phyloP scores from a whole-genome alignment of 2,888 invertebrate genomes.

The Aplocera efformata region DNA sequence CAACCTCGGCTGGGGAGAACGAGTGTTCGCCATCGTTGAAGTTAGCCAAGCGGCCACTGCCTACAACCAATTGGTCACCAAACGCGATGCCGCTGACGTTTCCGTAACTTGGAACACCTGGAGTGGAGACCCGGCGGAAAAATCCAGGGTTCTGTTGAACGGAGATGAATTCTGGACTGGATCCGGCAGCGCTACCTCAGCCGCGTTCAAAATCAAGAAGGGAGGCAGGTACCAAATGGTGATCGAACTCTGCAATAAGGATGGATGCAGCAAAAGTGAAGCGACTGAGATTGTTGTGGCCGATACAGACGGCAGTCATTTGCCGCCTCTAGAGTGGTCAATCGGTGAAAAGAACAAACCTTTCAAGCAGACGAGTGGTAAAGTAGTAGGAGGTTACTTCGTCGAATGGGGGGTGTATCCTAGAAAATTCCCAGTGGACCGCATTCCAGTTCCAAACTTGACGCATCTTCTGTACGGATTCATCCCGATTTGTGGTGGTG shows the following conservation, averaged over 20 bases:
- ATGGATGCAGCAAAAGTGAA: conserved; percentile 67
- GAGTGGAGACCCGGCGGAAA: conserved; percentile 67
- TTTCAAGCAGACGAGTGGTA: conserved; percentile 72
- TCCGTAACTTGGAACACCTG: conserved; percentile 74
- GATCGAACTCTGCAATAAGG: conserved; percentile 66
- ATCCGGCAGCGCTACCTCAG: conserved; percentile 54
- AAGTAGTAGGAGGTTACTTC: conserved; percentile 71
- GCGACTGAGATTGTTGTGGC: conserved; percentile 68
- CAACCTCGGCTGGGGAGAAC: conserved; percentile 70
- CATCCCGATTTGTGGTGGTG: conserved; percentile 74
- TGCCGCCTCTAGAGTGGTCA: conserved; percentile 62
- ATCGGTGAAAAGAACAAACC: conserved; percentile 69
- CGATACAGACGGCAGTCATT: conserved; percentile 74
- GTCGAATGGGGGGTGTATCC: conserved; percentile 77
- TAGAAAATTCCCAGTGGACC: conserved; percentile 69
- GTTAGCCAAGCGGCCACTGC: conserved; percentile 75
- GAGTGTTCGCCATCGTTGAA: conserved; percentile 70
- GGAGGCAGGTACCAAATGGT: conserved; percentile 70
- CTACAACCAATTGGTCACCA: conserved; percentile 69
- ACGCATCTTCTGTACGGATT: conserved; percentile 73
- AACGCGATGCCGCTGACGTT: conserved; percentile 65
- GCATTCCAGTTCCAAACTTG: conserved; percentile 65
- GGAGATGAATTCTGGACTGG: conserved; percentile 67
- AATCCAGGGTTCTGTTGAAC: conserved; percentile 55
- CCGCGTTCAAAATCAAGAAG: conserved; percentile 67